These are phyloP conservation scores for Amaurobius ferox DNA, from an alignment of 2,888 invertebrate genomes.

Conservation along the genomic window DNA sequence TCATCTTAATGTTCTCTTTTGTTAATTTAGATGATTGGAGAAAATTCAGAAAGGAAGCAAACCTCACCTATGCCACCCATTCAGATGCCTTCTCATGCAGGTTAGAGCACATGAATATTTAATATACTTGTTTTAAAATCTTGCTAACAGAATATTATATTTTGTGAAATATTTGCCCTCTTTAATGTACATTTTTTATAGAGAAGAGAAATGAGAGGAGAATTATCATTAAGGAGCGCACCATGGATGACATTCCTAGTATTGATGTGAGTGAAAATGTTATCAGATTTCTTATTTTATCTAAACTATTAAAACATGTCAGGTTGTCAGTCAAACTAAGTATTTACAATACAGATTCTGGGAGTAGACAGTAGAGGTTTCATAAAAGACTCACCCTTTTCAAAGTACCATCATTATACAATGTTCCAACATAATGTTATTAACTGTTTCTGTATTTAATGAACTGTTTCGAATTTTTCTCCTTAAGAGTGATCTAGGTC, in stretches of 20 bases:
- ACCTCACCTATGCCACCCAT: constrained; percentile 52
- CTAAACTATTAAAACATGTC: no score
- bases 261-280: constrained; percentile 54
- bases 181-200: constrained; percentile 19
- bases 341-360: no score
- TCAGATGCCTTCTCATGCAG: constrained; percentile 51
- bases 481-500: no score
- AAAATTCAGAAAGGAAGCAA: constrained; percentile 36
- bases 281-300: no score
- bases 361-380: no score
- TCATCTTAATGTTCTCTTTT: background rate
- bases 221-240: constrained; percentile 50
- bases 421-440: no score
- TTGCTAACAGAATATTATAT: background rate
- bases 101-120: constrained; percentile 6
- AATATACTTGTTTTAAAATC: background rate
- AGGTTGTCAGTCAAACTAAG: no score
- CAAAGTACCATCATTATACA: no score
- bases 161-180: background rate
- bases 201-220: constrained; percentile 66
- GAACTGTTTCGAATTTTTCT: no score
- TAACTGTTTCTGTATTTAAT: no score
- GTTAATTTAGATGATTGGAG: constrained; percentile 52
- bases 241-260: constrained; percentile 59
- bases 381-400: no score